Evolutionary conservation across 2,797 vertebrate species (phyloP).

Genomic region (Anomalospiza imberbis): DNA sequence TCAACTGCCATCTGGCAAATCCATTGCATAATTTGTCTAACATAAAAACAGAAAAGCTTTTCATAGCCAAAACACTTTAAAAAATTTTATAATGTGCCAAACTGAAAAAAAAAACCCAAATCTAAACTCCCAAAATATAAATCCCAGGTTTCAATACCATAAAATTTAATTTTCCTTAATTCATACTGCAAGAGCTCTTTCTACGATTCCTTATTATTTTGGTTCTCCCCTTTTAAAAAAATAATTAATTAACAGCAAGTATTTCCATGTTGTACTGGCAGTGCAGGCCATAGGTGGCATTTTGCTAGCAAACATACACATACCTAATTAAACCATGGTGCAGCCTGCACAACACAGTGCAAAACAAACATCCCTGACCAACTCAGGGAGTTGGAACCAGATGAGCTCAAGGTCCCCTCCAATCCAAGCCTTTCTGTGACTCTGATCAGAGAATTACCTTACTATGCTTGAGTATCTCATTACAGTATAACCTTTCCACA

Average conservation of each 20-base stretch:
- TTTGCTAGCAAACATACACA: background rate
- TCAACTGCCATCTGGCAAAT: slow-evolving; percentile 11
- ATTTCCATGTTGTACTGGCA: background rate
- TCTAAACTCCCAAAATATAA: background rate
- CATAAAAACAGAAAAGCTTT: background rate
- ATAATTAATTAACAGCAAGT: background rate
- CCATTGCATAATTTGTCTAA: background rate
- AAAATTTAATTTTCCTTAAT: background rate
- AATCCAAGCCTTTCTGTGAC: background rate
- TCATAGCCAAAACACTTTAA: background rate
- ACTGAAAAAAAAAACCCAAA: background rate
- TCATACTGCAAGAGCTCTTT: background rate
- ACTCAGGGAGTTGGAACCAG: background rate
- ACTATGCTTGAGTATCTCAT: background rate
- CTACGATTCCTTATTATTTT: background rate
- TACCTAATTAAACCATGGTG: background rate
- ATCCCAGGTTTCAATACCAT: background rate
- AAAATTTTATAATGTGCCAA: background rate
- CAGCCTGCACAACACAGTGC: background rate
- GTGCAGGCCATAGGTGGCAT: background rate
- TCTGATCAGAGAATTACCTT: background rate
- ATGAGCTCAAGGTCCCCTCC: background rate
- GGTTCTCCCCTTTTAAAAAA: background rate
- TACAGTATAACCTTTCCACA: background rate
- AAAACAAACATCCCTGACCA: background rate